Base-by-base conservation (phyloP, 2,888 invertebrate species). In the Cyclophora punctaria region DNA sequence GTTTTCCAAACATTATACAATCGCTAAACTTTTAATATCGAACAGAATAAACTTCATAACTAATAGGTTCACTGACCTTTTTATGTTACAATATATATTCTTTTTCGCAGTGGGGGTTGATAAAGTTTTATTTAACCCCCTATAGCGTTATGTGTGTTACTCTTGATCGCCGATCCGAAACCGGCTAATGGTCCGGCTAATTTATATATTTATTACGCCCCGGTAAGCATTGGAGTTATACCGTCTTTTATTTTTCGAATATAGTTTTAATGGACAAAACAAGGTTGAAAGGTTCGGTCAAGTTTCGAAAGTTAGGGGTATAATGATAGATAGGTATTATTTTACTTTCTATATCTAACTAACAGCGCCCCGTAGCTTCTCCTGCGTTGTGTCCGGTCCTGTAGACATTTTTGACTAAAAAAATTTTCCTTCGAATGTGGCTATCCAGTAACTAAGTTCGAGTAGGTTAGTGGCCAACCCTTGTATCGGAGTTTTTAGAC, bases 171-270 rank as follows among this genome's bases (percentile, higher is more conserved):
- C 67, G 63, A 50, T 67, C 56, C 67, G 66, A 47, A 60, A 56
- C 57, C 62, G 60, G 62, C 64, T 73, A 80, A 79, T 73, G 73
- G 72, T 44, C 56, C 66, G 62, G 57, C 63, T 71, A 72, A 76
- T 72, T 76, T 77, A 78, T 76, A 75, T 78, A 79, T 78, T 73
- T 76, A 73, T 71, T 60, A 57, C 57, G 41, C 40, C 42, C 20
- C 46, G 54, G 37, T 49, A 20, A 7, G 44, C 47, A 7, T 34
- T 33, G 7, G 6, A 44, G 44, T 44, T 44, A 5, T 34, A 34
- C 34, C 34, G 44, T 44, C 33, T 44, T 44, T 33, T 20, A 44
- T 7, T 33, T 44, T 44, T 33, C 33, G 42, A 43, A 60, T 55
- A 54, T 43, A 20, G 7, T 43, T 43, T 43, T 20, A 4, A 43